Base-by-base conservation (phyloP, 2,888 invertebrate genomes). In the Apotomis capreana region DNA sequence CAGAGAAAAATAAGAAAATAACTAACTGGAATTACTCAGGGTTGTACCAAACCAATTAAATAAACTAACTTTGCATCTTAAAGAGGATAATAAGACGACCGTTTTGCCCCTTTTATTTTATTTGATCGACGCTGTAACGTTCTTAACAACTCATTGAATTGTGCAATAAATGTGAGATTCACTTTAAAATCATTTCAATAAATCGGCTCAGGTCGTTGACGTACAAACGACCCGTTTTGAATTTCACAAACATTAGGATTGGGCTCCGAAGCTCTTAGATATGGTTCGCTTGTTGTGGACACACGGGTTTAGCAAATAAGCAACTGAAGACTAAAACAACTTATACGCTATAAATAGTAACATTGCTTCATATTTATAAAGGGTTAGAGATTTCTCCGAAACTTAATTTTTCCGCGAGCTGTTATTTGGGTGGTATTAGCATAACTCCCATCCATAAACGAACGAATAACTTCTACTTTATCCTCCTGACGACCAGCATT, bases 181-280 rank as follows among this genome's bases (percentile, higher is more conserved):
- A 77, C 80, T 81, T 81, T 80, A 81, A 83, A 84, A 85, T 84
- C 87, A 83, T 87, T 88, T 83, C 87, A 85, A 89, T 91, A 90
- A 90, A 90, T 91, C 85, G 83, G 81, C 79, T 75, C 78, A 82
- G 80, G 81, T 86, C 84, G 86, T 87, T 83, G 90, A 86, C 87
- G 85, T 80, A 80, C 85, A 88, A 89, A 90, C 87, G 82, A 88
- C 86, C 90, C 89, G 88, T 88, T 92, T 92, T 91, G 92, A 91
- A 92, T 91, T 91, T 90, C 86, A 84, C 87, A 84, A 87, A 84
- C 88, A 88, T 90, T 91, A 83, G 51, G 87, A 86, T 88, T 84
- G 88, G 82, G 85, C 87, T 84, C 85, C 82, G 79, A 83, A 87
- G 88, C 91, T 87, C 92, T 92, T 90, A 88, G 92, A 88, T 81